These are phyloP conservation scores for Pseudorhombus dupliciocellatus DNA, from an alignment of 2,113 vertebrate genomes.

Conservation along the genomic window DNA sequence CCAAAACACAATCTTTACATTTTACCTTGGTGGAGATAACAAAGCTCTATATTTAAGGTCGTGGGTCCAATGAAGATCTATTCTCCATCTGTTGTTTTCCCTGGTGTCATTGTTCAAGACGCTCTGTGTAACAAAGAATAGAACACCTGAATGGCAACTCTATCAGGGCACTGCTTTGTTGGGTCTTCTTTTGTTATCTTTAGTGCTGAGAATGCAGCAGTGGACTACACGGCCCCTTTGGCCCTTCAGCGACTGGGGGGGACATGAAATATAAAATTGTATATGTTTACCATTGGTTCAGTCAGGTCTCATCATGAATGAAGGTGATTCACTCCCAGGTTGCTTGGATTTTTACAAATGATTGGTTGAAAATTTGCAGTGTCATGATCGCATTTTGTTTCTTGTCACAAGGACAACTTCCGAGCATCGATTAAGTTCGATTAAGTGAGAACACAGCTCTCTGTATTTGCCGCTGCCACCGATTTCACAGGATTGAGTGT, in stretches of 20 bases:
- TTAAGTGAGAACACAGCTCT: not conserved
- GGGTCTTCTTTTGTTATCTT: conserved; percentile 66
- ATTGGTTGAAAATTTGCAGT: not conserved
- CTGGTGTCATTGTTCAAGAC: conserved; percentile 40
- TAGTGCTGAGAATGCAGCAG: conserved; percentile 53
- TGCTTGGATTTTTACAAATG: not conserved
- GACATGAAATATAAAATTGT: conserved; percentile 28
- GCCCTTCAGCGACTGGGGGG: conserved; percentile 31
- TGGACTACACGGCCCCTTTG: conserved; percentile 32
- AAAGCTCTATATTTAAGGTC: conserved; percentile 1
- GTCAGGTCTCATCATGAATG: conserved; percentile 1
- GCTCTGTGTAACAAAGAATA: conserved; percentile 29
- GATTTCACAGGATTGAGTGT: conserved; percentile 29
- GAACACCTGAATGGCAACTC: conserved; percentile 55
- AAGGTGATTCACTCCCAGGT: not conserved
- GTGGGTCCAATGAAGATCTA: not conserved
- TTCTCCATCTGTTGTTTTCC: conserved; percentile 19
- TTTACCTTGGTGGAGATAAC: no score
- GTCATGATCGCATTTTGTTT: not conserved
- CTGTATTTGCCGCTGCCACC: conserved; percentile 1
- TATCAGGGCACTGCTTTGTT: conserved; percentile 51
- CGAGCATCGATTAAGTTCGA: not conserved
- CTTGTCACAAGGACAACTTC: not conserved
- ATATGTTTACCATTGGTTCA: conserved; percentile 42
- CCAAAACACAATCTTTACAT: no score